Base-by-base conservation (phyloP, 2,797 vertebrate genomes). In the Enteromius mattozi region DNA sequence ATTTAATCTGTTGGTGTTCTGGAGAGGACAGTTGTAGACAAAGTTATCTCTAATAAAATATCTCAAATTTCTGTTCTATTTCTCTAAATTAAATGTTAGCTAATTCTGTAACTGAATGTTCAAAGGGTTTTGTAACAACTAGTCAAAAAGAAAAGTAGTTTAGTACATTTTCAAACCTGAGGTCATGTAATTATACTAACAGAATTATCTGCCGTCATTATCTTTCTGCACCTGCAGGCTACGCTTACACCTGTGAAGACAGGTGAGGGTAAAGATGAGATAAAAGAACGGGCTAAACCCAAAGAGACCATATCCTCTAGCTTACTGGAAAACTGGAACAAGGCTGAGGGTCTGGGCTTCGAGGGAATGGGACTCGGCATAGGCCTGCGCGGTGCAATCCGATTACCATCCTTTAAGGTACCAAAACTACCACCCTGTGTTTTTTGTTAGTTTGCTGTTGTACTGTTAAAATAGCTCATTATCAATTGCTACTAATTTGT, bases 341-440 rank as follows among this genome's bases (percentile, higher is more conserved):
- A 99, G 91, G 98, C 96, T 5, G 98, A 99, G 86, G 96, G 96
- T 6, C 92, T 99, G 74, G 97, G 97, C 72, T 99, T 97, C 0
- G 98, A 99, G 89, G 96, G 96, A 9, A 97, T 99, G 30, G 97
- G 98, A 79, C 89, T 99, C 87, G 96, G 97, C 81, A 98, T 99
- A 2, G 95, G 97, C 19, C 88, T 99, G 49, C 95, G 97, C 0
- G 98, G 98, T 37, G 97, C 97, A 89, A 99, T 99, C 88, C 96
- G 98, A 0, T 88, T 99, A 86, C 98, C 98, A 0, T 99, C 98
- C 90, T 99, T 99, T 90, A 99, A 99, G 96, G 98, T 98, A 84
- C 82, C 54, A 19, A 45, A 54, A 77, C 33, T 75, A 59, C 40
- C 16, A 78, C 12, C 30, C 7, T 61, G 21, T 30, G 2, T 33